Evolutionary conservation across 1,140 invertebrate species (phyloP).

Genomic region (Halictus rubicundus): DNA sequence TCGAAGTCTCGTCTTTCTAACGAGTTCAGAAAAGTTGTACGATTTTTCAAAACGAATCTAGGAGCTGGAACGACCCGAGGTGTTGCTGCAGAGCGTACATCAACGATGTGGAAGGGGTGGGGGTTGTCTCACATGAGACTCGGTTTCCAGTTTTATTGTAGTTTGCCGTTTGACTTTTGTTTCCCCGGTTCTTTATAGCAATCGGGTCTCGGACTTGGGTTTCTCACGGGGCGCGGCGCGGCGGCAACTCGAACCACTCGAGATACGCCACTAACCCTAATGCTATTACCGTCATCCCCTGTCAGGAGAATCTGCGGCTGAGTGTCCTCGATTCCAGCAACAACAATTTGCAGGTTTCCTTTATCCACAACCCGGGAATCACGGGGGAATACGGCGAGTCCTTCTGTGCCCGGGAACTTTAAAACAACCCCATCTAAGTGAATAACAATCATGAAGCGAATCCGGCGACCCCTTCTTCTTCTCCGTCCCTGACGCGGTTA

Average conservation of each 20-base stretch:
- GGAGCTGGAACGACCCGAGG: too few species aligned
- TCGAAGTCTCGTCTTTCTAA: too few species aligned
- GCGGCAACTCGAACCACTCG: slow-evolving; percentile 52
- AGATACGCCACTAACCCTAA: slow-evolving; percentile 69
- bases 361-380: slow-evolving; percentile 54
- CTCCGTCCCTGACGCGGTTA: neutral
- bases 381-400: slow-evolving; percentile 49
- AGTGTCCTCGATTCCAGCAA: slow-evolving; percentile 65
- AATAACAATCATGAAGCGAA: slow-evolving; percentile 48
- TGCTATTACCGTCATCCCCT: slow-evolving; percentile 60
- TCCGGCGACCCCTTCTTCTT: neutral
- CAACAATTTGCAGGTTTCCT: slow-evolving; percentile 62
- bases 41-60: too few species aligned
- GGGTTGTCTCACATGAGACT: too few species aligned
- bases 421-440: slow-evolving; percentile 52
- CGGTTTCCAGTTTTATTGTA: slow-evolving; percentile 40
- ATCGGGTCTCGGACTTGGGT: neutral
- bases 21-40: too few species aligned
- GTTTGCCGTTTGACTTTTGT: slow-evolving; percentile 58
- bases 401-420: slow-evolving; percentile 52
- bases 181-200: slow-evolving; percentile 34
- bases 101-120: too few species aligned
- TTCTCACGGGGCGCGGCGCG: too few species aligned
- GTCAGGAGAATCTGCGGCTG: slow-evolving; percentile 53
- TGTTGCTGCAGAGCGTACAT: too few species aligned